Evolutionary conservation across 2,888 invertebrate species (phyloP).

Genomic region (Autographa pulchrina): DNA sequence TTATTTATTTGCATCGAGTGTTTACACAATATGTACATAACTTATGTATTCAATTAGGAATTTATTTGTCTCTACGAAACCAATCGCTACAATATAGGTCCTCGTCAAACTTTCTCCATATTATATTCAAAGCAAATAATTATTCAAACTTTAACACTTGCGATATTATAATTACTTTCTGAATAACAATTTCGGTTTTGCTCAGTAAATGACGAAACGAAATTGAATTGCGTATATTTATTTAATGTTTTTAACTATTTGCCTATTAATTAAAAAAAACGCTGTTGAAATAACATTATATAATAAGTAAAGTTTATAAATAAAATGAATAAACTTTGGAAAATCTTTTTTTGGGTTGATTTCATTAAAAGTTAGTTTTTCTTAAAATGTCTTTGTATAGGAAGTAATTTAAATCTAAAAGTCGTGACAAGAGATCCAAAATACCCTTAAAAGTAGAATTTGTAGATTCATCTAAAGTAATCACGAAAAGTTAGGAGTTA

Average conservation of each 20-base stretch:
- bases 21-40: no score
- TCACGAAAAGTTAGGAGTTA: conserved; percentile 5
- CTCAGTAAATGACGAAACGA: background rate
- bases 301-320: no score
- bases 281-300: no score
- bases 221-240: background rate
- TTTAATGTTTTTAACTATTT: no score
- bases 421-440: conserved; percentile 29
- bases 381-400: conserved; percentile 21
- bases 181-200: background rate
- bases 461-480: conserved; percentile 2
- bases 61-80: background rate
- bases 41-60: background rate
- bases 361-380: conserved; percentile 29
- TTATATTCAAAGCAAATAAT: background rate
- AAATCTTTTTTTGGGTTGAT: conserved; percentile 23
- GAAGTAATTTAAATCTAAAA: conserved; percentile 37
- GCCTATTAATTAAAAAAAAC: no score
- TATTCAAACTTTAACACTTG: background rate
- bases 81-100: background rate
- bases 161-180: background rate
- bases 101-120: background rate
- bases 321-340: conserved; percentile 10
- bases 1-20: no score
- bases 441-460: conserved; percentile 13